Base-by-base conservation (phyloP, 2,888 invertebrate genomes). In the Pyrochroa serraticornis region DNA sequence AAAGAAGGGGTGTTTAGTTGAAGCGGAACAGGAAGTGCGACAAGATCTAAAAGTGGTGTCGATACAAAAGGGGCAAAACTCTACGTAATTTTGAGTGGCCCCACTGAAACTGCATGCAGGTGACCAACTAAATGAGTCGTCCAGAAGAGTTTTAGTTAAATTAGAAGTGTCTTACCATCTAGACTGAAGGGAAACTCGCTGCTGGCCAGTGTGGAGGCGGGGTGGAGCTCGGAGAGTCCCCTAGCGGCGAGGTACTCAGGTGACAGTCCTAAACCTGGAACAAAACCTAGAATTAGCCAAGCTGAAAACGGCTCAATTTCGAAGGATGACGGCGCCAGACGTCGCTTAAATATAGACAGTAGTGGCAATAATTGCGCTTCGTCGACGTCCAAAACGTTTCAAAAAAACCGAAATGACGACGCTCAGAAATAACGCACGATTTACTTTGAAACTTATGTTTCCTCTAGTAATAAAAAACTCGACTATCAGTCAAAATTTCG, bases 101-200 rank as follows among this genome's bases (percentile, higher is more conserved):
- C n/a, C n/a, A n/a, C n/a, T n/a, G n/a, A n/a, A n/a, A n/a, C n/a
- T n/a, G n/a, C n/a, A n/a, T n/a, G n/a, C n/a, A n/a, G n/a, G n/a
- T n/a, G n/a, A n/a, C n/a, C n/a, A n/a, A n/a, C n/a, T n/a, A n/a
- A n/a, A n/a, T n/a, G n/a, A n/a, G n/a, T n/a, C n/a, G n/a, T n/a
- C n/a, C n/a, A n/a, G n/a, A n/a, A n/a, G n/a, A 44, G 44, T 37
- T 37, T 6, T 37, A 38, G 34, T 36, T 13, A 47, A 34, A 41
- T 22, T 47, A 30, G 13, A 35, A 9, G 30, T 9, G 22, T 78
- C 82, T 84, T 82, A 91, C 92, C 92, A 82, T 96, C 95, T 80
- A 95, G 85, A 75, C 95, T 93, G 75, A 95, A 93, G 65, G 91
- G 91, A 71, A 95, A 90, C 72, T 95, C 95, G 61, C 93, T 90